phyloP scores from a whole-genome alignment of 1,140 invertebrate species.

The Philopotamus ludificatus region DNA sequence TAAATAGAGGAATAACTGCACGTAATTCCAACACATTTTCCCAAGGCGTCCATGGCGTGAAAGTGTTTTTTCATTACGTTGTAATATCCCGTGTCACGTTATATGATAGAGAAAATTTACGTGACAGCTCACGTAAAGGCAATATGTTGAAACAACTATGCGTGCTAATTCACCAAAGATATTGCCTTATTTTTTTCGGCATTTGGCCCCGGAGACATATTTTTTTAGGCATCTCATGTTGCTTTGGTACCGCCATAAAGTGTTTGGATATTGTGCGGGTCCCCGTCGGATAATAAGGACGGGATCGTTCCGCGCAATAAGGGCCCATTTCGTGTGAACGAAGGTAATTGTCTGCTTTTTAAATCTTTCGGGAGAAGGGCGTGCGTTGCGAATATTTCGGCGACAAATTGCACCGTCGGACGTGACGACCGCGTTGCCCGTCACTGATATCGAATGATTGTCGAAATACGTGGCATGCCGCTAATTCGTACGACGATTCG shows the following conservation, averaged over 20 bases:
- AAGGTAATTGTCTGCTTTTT: too few species aligned
- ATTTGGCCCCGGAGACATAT: not conserved
- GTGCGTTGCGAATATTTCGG: too few species aligned
- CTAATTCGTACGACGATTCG: too few species aligned
- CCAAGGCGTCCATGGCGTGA: slow-evolving; percentile 16
- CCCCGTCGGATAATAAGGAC: not conserved
- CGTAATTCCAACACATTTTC: slow-evolving; percentile 15
- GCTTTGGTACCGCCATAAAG: slow-evolving; percentile 1
- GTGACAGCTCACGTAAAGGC: slow-evolving; percentile 33
- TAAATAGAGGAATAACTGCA: slow-evolving; percentile 9
- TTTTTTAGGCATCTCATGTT: not conserved
- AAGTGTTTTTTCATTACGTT: slow-evolving; percentile 29
- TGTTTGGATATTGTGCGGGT: slow-evolving; percentile 11
- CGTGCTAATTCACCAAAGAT: slow-evolving; percentile 32
- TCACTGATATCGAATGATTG: too few species aligned
- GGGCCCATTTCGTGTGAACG: too few species aligned
- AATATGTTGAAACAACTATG: slow-evolving; percentile 36
- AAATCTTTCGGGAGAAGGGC: too few species aligned
- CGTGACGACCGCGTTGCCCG: too few species aligned
- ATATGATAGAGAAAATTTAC: slow-evolving; percentile 27
- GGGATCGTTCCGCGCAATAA: too few species aligned
- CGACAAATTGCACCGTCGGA: too few species aligned
- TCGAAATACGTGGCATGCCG: too few species aligned
- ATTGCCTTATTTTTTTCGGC: slow-evolving; percentile 27
- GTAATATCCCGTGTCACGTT: slow-evolving; percentile 30